phyloP scores from a whole-genome alignment of 2,797 vertebrate genomes.

The Karalla daura region DNA sequence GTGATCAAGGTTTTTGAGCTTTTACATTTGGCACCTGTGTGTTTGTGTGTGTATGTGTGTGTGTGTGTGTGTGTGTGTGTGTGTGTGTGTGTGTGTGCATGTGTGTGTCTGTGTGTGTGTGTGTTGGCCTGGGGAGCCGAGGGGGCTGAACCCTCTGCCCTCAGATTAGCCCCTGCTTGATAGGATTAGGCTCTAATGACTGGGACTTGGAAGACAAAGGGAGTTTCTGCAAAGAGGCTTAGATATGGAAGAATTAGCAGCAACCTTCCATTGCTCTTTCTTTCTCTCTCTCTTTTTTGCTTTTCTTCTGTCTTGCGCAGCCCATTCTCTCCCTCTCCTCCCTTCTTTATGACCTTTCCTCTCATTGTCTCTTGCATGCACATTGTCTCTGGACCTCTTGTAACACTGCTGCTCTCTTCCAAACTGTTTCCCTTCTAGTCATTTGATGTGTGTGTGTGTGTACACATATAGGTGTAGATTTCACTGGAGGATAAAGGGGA shows the following conservation, averaged over 20 bases:
- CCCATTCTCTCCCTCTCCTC: constrained; percentile 54
- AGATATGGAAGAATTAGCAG: constrained; percentile 99
- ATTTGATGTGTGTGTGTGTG: constrained; percentile 21
- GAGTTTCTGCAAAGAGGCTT: constrained; percentile 99
- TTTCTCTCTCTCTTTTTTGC: constrained; percentile 60
- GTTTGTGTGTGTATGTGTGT: constrained; percentile 8
- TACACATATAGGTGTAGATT: neutral
- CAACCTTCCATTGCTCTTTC: constrained; percentile 88
- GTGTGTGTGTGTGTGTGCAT: constrained; percentile 29
- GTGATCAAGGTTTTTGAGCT: constrained; percentile 4
- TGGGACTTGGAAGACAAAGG: constrained; percentile 99
- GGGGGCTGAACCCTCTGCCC: constrained; percentile 90
- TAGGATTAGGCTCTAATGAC: constrained; percentile 99
- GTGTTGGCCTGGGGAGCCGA: constrained; percentile 71
- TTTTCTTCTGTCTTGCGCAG: constrained; percentile 55
- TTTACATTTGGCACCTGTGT: constrained; percentile 20
- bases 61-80: constrained; percentile 8
- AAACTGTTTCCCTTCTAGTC: constrained; percentile 32
- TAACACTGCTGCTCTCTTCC: constrained; percentile 35
- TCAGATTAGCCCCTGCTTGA: constrained; percentile 98
- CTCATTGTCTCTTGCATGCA: constrained; percentile 61
- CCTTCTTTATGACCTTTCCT: constrained; percentile 66
- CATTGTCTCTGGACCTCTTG: constrained; percentile 78
- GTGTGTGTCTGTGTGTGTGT: constrained; percentile 32
- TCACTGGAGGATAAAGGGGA: neutral